phyloP scores from a whole-genome alignment of 1,140 invertebrate species.

The Drosophila insularis region DNA sequence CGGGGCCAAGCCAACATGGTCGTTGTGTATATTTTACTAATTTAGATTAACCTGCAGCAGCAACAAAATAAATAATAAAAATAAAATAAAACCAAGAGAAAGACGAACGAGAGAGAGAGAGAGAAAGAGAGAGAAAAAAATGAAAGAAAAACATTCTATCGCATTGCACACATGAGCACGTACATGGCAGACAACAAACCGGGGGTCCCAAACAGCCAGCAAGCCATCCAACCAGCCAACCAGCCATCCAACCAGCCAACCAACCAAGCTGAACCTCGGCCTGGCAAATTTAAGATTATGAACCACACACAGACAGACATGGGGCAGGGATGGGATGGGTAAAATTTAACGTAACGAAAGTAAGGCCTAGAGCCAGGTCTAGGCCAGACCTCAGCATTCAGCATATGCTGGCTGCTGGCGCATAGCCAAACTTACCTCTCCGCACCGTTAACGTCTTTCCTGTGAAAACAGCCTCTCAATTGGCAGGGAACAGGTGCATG shows the following conservation, averaged over 20 bases:
- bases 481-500: slow-evolving; percentile 28
- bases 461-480: not conserved
- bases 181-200: slow-evolving; percentile 50
- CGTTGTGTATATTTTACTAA: slow-evolving; percentile 76
- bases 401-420: slow-evolving; percentile 64
- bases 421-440: slow-evolving; percentile 42
- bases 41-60: slow-evolving; percentile 78
- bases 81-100: not conserved
- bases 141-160: slow-evolving; percentile 62
- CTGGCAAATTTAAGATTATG: slow-evolving; percentile 77
- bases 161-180: slow-evolving; percentile 77
- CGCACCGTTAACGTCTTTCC: not conserved
- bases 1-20: slow-evolving; percentile 34
- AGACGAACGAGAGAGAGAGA: not conserved
- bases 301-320: slow-evolving; percentile 67
- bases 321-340: not conserved
- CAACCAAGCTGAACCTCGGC: slow-evolving; percentile 26
- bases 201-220: not conserved
- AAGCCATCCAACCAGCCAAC: not conserved
- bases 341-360: not conserved
- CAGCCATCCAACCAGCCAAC: slow-evolving; percentile 17
- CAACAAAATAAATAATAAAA: not conserved
- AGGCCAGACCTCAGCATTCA: slow-evolving; percentile 39
- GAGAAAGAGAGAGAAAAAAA: slow-evolving; percentile 3
- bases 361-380: slow-evolving; percentile 51